phyloP scores from a whole-genome alignment of 2,113 vertebrate species.

The Corvus cornix region DNA sequence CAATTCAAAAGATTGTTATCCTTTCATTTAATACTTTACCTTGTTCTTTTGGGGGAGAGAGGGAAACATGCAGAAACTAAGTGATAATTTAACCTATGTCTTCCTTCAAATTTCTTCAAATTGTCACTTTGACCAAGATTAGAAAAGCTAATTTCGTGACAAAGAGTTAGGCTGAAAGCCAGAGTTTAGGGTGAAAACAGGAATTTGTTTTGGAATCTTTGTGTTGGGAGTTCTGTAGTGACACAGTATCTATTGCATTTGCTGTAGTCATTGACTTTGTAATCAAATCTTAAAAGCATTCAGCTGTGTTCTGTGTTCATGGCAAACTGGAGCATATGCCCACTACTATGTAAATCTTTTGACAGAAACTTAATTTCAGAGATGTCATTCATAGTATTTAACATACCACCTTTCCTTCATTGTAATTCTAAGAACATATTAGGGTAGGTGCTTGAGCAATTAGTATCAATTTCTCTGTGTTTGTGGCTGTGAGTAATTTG shows the following conservation, averaged over 20 bases:
- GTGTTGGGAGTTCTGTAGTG: neutral
- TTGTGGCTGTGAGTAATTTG: neutral
- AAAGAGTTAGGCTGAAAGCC: neutral
- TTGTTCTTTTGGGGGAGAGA: neutral
- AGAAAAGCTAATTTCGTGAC: neutral
- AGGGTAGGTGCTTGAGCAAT: neutral
- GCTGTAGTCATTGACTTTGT: neutral
- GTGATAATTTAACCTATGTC: neutral
- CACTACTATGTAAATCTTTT: neutral
- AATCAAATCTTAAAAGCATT: neutral
- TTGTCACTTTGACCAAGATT: neutral
- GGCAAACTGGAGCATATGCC: neutral
- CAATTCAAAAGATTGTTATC: neutral
- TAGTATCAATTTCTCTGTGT: neutral
- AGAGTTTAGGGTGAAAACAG: neutral
- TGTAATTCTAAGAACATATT: neutral
- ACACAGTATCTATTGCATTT: neutral
- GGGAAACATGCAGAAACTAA: accelerated
- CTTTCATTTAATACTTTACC: neutral
- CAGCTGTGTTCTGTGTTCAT: neutral
- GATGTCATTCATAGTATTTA: neutral
- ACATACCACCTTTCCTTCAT: neutral
- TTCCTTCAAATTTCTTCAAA: neutral
- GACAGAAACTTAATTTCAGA: neutral
- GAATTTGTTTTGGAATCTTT: neutral